phyloP scores from a whole-genome alignment of 2,113 vertebrate species.

The Forbesichthys agassizii region DNA sequence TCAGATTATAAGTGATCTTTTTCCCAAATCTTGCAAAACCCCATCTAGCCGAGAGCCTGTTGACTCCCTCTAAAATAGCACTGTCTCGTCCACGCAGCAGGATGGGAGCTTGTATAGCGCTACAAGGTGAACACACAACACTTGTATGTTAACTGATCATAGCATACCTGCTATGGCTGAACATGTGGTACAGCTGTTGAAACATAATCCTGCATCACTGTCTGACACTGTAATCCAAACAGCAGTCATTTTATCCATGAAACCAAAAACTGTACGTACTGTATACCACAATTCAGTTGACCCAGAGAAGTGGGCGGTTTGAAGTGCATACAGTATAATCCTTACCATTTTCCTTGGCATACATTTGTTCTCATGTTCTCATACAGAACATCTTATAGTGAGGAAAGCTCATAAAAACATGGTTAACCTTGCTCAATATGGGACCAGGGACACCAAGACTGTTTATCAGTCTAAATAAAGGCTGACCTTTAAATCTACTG shows the following conservation, averaged over 20 bases:
- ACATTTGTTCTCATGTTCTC: neutral
- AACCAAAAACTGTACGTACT: neutral
- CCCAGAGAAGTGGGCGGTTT: neutral
- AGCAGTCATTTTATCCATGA: too few species aligned
- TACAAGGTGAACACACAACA: too few species aligned
- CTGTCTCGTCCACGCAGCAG: slow-evolving; percentile 9
- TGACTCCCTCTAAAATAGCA: slow-evolving; percentile 45
- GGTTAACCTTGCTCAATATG: slow-evolving; percentile 32
- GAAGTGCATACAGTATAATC: neutral
- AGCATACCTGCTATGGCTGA: too few species aligned
- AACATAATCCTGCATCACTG: too few species aligned
- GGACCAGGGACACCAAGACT: slow-evolving; percentile 14
- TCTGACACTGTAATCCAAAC: too few species aligned
- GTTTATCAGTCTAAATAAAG: slow-evolving; percentile 46
- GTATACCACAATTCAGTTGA: too few species aligned
- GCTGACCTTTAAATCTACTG: slow-evolving; percentile 29
- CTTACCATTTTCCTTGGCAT: slow-evolving; percentile 9
- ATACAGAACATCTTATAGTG: slow-evolving; percentile 7
- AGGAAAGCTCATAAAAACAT: slow-evolving; percentile 23
- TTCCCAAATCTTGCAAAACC: slow-evolving; percentile 26
- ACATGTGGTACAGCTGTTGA: too few species aligned
- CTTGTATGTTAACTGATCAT: too few species aligned
- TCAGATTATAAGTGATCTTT: slow-evolving; percentile 13
- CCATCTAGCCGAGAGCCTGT: slow-evolving; percentile 25
- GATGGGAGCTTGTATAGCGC: neutral